Base-by-base conservation (phyloP, 1,140 invertebrate genomes). In the Streblospio benedicti region DNA sequence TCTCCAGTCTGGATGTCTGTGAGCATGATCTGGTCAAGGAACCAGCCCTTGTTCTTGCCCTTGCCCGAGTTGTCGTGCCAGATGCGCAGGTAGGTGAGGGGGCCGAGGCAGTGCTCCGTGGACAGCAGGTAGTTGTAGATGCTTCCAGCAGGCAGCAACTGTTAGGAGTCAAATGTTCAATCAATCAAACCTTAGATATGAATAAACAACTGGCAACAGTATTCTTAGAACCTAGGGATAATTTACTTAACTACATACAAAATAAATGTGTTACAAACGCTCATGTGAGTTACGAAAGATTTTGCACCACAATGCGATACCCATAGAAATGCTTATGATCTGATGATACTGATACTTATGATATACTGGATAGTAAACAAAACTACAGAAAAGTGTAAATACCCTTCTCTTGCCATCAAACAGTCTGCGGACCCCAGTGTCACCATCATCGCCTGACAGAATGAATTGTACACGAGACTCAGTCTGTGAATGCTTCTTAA, bases 21-120 rank as follows among this genome's bases (percentile, higher is more conserved):
- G 9, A 79, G 57, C 30, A 73, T 68, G 16, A 78, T 58, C 59
- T 75, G 73, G 55, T 79, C 73, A 9, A 77, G 65, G 57, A 70
- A 78, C 76, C 77, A 79, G 28, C 71, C 71, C 45, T 69, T 66
- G n/a, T 65, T 52, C 52, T 71, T 70, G 4, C 73, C 71, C 27
- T 68, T 65, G 6, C 74, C 77, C 30, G 68, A 67, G 59, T 79
- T 79, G 65, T 79, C 77, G 62, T 79, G 77, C 76, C 76, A 79
- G 53, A 79, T 72, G 14, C 76, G 65, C 23, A 78, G 62, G 60
- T 75, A 76, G n/a, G 67, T 71, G 5, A 77, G 62, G 9, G 70
- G 63, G 1, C 77, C 77, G 2, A 78, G 65, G 28, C 62, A 67
- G 0, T 60, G 27, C 45, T 78, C 76, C 9, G 72, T 70, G 45